Conservation (phyloP, 2,888 invertebrate species). For the Cryptus viduatorius region DNA sequence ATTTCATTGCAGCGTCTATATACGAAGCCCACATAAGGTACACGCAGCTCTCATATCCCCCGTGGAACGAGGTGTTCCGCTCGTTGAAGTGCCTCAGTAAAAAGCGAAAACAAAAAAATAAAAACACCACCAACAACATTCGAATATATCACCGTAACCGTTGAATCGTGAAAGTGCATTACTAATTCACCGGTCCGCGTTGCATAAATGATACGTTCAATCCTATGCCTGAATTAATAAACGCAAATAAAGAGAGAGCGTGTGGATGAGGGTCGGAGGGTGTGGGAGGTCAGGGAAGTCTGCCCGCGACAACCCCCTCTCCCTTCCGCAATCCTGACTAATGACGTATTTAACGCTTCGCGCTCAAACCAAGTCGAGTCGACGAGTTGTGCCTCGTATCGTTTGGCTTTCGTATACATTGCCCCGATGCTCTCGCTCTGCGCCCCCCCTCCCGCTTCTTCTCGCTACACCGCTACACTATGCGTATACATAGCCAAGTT, state of each 20-base stretch:
- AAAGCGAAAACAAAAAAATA: constrained; percentile 34
- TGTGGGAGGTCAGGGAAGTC: constrained; percentile 43
- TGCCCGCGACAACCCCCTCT: constrained; percentile 33
- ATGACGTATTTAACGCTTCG: constrained; percentile 83
- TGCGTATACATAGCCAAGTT: constrained; percentile 77
- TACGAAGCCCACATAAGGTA: constrained; percentile 5
- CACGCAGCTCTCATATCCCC: constrained; percentile 2
- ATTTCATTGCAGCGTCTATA: not conserved
- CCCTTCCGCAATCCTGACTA: constrained; percentile 77
- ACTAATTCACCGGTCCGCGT: constrained; percentile 75
- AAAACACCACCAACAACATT: constrained; percentile 34
- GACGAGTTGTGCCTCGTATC: constrained; percentile 60
- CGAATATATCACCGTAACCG: constrained; percentile 73
- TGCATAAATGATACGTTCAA: constrained; percentile 82
- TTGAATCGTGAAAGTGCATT: constrained; percentile 77
- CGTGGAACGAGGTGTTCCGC: constrained; percentile 7
- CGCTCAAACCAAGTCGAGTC: constrained; percentile 65
- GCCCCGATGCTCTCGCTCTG: constrained; percentile 9
- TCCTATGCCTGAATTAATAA: constrained; percentile 82
- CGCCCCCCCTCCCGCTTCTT: not conserved
- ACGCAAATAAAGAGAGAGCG: constrained; percentile 77
- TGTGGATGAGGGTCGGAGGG: constrained; percentile 8
- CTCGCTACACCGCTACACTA: constrained; percentile 33
- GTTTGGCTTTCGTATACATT: constrained; percentile 53
- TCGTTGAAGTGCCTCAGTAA: constrained; percentile 49